Conservation (phyloP, 2,113 vertebrate genomes). For the Pangasianodon hypophthalmus region DNA sequence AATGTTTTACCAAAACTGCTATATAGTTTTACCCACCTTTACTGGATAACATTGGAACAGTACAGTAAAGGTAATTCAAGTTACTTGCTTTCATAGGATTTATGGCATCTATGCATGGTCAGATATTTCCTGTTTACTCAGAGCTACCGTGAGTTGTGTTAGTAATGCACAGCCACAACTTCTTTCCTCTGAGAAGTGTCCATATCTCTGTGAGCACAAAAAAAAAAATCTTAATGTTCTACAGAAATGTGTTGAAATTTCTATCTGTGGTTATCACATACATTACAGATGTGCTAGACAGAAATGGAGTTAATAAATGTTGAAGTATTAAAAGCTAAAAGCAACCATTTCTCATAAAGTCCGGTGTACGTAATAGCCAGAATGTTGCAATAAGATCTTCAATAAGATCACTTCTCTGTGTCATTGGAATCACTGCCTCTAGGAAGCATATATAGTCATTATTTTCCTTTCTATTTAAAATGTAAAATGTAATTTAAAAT, state of each 20-base stretch:
- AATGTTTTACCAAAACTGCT: neutral
- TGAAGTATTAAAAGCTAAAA: neutral
- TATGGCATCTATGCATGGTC: neutral
- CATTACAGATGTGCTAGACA: neutral
- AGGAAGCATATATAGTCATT: neutral
- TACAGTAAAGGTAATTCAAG: neutral
- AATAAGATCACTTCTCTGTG: neutral
- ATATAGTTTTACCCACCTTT: neutral
- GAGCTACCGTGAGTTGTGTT: neutral
- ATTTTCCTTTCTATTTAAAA: neutral
- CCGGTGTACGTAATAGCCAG: neutral
- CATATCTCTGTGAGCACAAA: too few relatives aligned
- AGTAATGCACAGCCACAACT: neutral
- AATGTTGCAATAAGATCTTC: neutral
- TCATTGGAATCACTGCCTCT: neutral
- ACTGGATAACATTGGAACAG: neutral
- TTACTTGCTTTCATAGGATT: neutral
- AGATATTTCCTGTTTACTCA: neutral
- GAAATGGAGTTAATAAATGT: neutral
- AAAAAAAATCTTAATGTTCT: neutral
- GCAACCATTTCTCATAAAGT: neutral
- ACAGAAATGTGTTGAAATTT: neutral
- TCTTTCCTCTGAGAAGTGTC: neutral
- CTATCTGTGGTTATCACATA: neutral
- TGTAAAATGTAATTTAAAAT: too few relatives aligned